Evolutionary conservation across 2,113 vertebrate species (phyloP), one percentile per base, ranked within the genome.

Genomic region (Rhea americana): DNA sequence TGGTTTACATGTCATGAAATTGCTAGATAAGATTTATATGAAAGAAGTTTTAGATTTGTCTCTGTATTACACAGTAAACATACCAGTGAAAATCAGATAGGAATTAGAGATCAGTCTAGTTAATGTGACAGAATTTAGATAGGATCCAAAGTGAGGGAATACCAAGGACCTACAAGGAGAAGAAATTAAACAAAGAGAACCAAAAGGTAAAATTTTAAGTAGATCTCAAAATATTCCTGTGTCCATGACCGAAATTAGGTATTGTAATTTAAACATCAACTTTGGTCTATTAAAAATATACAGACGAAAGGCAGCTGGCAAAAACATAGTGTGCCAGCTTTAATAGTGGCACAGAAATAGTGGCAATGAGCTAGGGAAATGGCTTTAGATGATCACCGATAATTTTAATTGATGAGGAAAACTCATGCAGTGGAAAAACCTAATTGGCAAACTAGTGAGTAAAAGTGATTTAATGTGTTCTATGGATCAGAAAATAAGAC

Each of bases 391-490:
- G 91, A 97, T 97, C 89, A 97, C 95, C 95, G 95, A 96, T 97
- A 97, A 97, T 97, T 97, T 95, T 96, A 94, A 94, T 94, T 97
- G 97, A 97, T 98, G 96, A 97, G 92, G 89, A 96, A 96, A 97
- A 97, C 95, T 95, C 96, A 97, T 97, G 93, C 97, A 97, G 84
- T 94, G 95, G 73, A 95, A 91, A 97, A 97, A 94, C 39, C 58
- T 97, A 97, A 97, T 95, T 97, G 93, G 92, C 95, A 97, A 97
- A 95, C 94, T 96, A 76, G 94, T 90, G 89, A 97, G 80, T 96
- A 96, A 97, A 94, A 96, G 89, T 96, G 96, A 97, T 94, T 97
- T 97, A 97, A 92, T 97, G 77, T 95, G 84, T 96, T 96, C 94
- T 81, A 75, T 94, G 89, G 80, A 90, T 94, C 88, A 96, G 93